These are phyloP conservation scores for Galbula dea DNA, from an alignment of 2,113 vertebrate species.

Conservation along the genomic window DNA sequence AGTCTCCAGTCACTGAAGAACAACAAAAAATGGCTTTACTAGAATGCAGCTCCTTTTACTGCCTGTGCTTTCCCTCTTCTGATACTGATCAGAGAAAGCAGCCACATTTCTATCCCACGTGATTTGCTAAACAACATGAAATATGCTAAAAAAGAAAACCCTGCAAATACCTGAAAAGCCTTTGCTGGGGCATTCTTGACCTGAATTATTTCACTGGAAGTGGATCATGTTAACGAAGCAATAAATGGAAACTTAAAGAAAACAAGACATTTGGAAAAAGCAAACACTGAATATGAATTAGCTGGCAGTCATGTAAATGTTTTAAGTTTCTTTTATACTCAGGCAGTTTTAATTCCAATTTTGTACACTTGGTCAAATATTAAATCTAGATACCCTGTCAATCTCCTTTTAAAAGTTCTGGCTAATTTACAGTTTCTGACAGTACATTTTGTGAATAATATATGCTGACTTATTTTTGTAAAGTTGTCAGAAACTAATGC, in stretches of 20 bases:
- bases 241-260: conserved; percentile 25
- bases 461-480: background rate
- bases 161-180: background rate
- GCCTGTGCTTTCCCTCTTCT: background rate
- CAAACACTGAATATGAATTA: background rate
- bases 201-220: background rate
- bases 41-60: background rate
- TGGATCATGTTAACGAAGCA: conserved; percentile 9
- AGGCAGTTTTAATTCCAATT: conserved; percentile 17
- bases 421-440: background rate
- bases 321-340: background rate
- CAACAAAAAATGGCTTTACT: background rate
- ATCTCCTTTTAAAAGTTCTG: background rate
- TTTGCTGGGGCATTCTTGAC: background rate
- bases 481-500: background rate
- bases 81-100: background rate
- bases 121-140: background rate
- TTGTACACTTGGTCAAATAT: background rate
- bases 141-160: background rate
- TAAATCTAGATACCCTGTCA: background rate
- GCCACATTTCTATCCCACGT: background rate
- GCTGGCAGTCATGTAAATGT: background rate
- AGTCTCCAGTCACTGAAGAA: background rate
- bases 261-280: conserved; percentile 7
- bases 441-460: background rate